Evolutionary conservation across 35 echinoderm and acorn worm genomes (phyloP).

Genomic region (Strongylocentrotus purpuratus): DNA sequence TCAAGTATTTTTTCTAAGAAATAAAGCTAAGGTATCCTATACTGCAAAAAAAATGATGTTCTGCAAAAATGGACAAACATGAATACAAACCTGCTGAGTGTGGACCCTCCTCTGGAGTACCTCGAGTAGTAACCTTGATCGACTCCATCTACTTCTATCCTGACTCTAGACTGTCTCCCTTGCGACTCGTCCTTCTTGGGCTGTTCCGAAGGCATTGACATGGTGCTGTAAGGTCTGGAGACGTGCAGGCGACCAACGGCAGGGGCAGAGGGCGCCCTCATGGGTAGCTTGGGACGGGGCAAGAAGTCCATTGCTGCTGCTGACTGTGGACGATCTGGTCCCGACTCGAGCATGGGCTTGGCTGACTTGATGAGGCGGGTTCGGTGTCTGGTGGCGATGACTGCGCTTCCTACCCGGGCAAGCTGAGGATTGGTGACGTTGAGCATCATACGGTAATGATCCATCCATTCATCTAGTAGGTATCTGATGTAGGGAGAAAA

Average conservation of each 20-base stretch:
- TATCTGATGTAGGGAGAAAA: conserved; percentile 50
- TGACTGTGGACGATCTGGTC: not conserved
- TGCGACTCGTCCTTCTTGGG: conserved; percentile 40
- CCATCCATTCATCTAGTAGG: conserved; percentile 89
- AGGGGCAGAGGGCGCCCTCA: conserved; percentile 54
- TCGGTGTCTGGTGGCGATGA: conserved; percentile 31
- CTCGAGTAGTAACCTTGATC: conserved; percentile 42
- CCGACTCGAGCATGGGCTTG: conserved; percentile 65
- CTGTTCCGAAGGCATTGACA: conserved; percentile 20
- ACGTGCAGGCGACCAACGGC: conserved; percentile 18
- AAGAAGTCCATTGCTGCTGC: not conserved
- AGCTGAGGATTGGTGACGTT: conserved; percentile 72
- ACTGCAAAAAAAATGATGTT: not conserved
- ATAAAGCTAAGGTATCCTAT: not conserved
- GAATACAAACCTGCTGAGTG: conserved; percentile 58
- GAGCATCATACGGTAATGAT: conserved; percentile 83
- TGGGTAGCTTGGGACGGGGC: conserved; percentile 34
- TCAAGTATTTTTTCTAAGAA: not conserved
- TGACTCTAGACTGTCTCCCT: conserved; percentile 56
- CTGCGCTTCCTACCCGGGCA: conserved; percentile 47
- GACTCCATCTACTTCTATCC: conserved; percentile 66
- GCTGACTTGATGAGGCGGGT: conserved; percentile 75
- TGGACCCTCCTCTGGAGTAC: conserved; percentile 53
- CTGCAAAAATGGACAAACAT: not conserved
- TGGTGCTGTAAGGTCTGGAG: conserved; percentile 54